Base-by-base conservation (phyloP, 2,113 vertebrate genomes). In the Oryctolagus cuniculus region DNA sequence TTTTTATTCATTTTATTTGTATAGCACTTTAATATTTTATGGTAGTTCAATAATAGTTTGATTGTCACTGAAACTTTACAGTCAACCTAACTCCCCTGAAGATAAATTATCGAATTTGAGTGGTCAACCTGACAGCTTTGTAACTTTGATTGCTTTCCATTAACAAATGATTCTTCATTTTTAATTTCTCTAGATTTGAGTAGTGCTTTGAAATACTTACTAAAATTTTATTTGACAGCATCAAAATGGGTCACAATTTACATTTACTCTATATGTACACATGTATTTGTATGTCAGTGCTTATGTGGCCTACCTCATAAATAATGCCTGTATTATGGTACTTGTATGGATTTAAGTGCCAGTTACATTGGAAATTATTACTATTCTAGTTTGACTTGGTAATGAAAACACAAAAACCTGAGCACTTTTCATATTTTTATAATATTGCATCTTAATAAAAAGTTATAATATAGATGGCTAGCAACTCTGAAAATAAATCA, bases 41-140 rank as follows among this genome's bases (percentile, higher is more conserved):
- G 17, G 25, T 53, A 64, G 87, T 78, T 79, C 63, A 90, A 4
- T 74, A 36, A 73, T 24, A 69, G 4, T 44, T 67, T 75, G 12
- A 29, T 51, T 78, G 55, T 81, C 53, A 86, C 9, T 67, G 36
- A 84, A 94, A 86, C 61, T 73, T 75, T 88, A 31, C n/a, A 80
- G 29, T 93, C 29, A 70, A 27, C 34, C n/a, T 80, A 84, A 82
- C 84, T 74, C 49, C 38, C 75, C n/a, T 82, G 61, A 77, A 82
- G 22, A 64, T 69, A 79, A 13, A 72, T 79, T 21, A 90, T 93
- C 95, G 89, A 93, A 80, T 88, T 90, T 96, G 51, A 90, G 70
- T 78, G 53, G 21, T 90, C 86, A 86, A 81, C 29, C 36, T 79
- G 74, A 89, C 89, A 78, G 63, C 34, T 55, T 83, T 95, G 74